Percentiles rank a stretch among this genome's conserved stretches.
Evolutionary conservation across 2,113 vertebrate genomes (phyloP).

Genomic region (Circaetus cinerascens): DNA sequence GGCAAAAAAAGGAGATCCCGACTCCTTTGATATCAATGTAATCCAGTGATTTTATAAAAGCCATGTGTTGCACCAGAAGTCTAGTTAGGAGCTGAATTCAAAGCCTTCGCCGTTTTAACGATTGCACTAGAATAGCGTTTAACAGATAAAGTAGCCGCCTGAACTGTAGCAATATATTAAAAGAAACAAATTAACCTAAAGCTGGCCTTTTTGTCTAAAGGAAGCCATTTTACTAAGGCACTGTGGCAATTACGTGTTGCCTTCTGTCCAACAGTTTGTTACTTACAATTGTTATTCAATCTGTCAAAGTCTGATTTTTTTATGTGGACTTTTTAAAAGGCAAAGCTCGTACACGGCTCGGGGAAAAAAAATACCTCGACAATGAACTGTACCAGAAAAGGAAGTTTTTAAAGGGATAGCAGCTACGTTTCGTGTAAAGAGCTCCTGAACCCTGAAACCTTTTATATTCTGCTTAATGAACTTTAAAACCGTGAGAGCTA

Average conservation of each 20-base stretch:
- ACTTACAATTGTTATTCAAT: constrained; percentile 72
- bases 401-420: constrained; percentile 15
- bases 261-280: constrained; percentile 73
- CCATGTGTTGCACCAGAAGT: constrained; percentile 79
- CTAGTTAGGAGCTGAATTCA: constrained; percentile 75
- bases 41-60: constrained; percentile 82
- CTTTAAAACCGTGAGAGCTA: constrained; percentile 53
- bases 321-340: constrained; percentile 43
- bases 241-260: constrained; percentile 70
- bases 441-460: constrained; percentile 55
- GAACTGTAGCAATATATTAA: constrained; percentile 76
- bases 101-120: constrained; percentile 75
- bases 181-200: constrained; percentile 81
- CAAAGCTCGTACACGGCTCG: not conserved
- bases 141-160: constrained; percentile 76
- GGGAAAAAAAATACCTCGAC: not conserved
- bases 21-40: constrained; percentile 77
- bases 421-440: constrained; percentile 17
- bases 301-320: constrained; percentile 72
- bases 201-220: constrained; percentile 78
- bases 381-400: constrained; percentile 14
- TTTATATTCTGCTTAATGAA: constrained; percentile 58
- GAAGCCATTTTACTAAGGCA: constrained; percentile 75
- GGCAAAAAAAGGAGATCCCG: constrained; percentile 60
- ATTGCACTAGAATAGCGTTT: constrained; percentile 67